Conservation (phyloP, 2,113 vertebrate species). For the Pedetes capensis region DNA sequence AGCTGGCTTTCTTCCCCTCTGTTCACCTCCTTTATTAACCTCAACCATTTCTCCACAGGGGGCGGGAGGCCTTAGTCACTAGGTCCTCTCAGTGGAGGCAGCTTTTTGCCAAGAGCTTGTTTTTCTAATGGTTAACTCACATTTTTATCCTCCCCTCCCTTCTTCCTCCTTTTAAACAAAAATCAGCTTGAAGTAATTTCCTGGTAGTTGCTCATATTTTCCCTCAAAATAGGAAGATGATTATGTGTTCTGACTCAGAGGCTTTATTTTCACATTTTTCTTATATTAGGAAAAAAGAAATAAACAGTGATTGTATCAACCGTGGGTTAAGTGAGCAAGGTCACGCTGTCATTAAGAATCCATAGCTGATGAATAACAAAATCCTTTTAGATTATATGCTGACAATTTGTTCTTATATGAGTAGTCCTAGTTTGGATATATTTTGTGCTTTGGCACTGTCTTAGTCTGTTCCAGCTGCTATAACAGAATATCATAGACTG, state of each 20-base stretch:
- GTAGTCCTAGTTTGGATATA: not conserved
- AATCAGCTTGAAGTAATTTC: not conserved
- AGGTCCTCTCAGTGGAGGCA: not conserved
- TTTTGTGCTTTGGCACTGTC: not conserved
- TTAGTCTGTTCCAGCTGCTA: not conserved
- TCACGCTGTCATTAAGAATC: not conserved
- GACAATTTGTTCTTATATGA: not conserved
- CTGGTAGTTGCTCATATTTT: conserved; percentile 17
- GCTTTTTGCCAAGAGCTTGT: not conserved
- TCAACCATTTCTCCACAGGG: not conserved
- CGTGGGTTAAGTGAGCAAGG: not conserved
- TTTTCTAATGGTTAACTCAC: not conserved
- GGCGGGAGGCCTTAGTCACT: not conserved
- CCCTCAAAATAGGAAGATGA: not conserved
- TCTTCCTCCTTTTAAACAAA: conserved; percentile 19
- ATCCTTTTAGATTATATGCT: not conserved
- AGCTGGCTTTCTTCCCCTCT: not conserved
- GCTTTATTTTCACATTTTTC: not conserved
- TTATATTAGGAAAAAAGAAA: not conserved
- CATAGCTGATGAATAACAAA: not conserved
- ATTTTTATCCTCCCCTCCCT: not conserved
- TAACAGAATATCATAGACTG: not conserved
- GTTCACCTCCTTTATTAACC: not conserved
- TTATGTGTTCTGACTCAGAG: not conserved
- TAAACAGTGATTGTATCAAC: not conserved